These are phyloP conservation scores for Argyresthia goedartella DNA, from an alignment of 2,888 invertebrate genomes.

Conservation along the genomic window DNA sequence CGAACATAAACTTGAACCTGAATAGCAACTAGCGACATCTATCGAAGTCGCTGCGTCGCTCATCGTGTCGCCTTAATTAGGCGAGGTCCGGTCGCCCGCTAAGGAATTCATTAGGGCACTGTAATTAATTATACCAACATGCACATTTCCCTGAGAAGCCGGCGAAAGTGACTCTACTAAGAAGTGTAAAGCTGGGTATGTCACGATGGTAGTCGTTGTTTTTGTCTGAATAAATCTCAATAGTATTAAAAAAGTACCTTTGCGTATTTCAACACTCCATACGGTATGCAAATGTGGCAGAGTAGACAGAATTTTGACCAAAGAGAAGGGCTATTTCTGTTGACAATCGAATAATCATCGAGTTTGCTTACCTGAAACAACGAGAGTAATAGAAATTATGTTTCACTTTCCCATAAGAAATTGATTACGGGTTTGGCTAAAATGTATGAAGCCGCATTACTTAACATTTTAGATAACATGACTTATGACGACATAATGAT, in stretches of 20 bases:
- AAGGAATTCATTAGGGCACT: constrained; percentile 50
- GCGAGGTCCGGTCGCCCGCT: constrained; percentile 22
- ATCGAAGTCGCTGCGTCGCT: background rate
- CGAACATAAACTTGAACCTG: background rate
- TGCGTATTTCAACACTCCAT: background rate
- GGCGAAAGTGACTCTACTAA: constrained; percentile 26
- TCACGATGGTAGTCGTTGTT: too few relatives aligned
- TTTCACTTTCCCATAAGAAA: background rate
- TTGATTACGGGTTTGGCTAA: too few relatives aligned
- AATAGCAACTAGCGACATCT: too few relatives aligned
- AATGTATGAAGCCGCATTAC: too few relatives aligned
- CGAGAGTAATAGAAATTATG: background rate
- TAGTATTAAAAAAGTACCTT: too few relatives aligned
- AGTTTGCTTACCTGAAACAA: background rate
- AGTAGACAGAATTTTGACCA: too few relatives aligned
- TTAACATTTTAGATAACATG: too few relatives aligned
- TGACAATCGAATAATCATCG: background rate
- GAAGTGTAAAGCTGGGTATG: too few relatives aligned
- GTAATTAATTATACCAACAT: constrained; percentile 56
- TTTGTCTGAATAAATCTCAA: too few relatives aligned
- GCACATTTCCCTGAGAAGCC: constrained; percentile 43
- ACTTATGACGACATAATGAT: too few relatives aligned
- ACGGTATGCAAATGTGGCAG: background rate
- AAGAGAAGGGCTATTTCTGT: background rate
- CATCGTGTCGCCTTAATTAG: constrained; percentile 6